phyloP scores from a whole-genome alignment of 2,888 invertebrate species.

The Drosophila formosana region DNA sequence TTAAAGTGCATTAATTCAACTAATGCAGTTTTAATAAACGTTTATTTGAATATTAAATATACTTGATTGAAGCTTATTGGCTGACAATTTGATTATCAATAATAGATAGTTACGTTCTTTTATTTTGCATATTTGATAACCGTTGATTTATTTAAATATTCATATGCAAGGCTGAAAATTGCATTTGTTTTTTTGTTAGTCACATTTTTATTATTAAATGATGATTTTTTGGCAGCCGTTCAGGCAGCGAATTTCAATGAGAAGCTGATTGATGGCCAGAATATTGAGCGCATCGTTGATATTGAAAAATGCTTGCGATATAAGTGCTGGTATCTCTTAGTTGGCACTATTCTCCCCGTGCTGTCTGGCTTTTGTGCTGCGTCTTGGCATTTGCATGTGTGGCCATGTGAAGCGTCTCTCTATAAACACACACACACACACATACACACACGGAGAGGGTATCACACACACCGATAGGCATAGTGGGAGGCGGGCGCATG shows the following conservation, averaged over 20 bases:
- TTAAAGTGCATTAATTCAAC: no score
- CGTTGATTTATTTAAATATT: not conserved
- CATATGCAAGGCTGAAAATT: not conserved
- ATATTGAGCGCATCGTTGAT: no score
- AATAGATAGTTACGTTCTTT: no score
- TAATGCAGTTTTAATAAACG: not conserved
- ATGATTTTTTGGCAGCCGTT: no score
- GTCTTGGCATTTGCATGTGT: conserved; percentile 52
- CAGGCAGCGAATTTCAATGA: no score
- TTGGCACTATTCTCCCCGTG: conserved; percentile 21
- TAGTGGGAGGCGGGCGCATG: conserved; percentile 27
- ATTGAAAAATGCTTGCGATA: not conserved
- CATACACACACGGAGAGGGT: conserved; percentile 1
- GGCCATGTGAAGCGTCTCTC: conserved; percentile 20
- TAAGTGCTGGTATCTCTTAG: conserved; percentile 38
- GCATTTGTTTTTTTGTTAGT: not conserved
- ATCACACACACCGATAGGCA: not conserved
- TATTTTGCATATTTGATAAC: no score
- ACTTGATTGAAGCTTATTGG: no score
- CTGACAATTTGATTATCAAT: no score
- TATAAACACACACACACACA: conserved; percentile 22
- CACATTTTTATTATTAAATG: no score
- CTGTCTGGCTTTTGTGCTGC: conserved; percentile 16
- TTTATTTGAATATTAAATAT: not conserved
- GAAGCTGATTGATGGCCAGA: no score